A percentile compares a stretch with the other conserved stretches of the same genome.
These are phyloP conservation scores for Yasuhikotakia modesta DNA, from an alignment of 2,797 vertebrate species.

Conservation along the genomic window DNA sequence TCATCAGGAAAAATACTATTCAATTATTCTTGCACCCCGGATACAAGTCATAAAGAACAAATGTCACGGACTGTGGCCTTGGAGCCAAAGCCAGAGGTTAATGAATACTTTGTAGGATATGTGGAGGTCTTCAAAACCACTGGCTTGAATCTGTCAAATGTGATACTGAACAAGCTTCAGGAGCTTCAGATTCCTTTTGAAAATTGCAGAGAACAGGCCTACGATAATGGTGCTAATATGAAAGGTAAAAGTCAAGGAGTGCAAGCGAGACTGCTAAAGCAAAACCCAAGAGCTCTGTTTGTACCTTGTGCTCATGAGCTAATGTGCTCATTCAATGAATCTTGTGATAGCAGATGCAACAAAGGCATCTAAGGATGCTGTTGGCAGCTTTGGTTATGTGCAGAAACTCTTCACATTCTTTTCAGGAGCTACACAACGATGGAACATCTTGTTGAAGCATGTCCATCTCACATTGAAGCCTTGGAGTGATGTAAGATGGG, in stretches of 20 bases:
- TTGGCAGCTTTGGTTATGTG: constrained; percentile 4
- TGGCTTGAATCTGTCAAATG: background rate
- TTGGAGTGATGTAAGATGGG: constrained; percentile 34
- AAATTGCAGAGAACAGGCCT: background rate
- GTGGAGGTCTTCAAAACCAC: background rate
- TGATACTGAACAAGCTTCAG: background rate
- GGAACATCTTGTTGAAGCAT: constrained; percentile 24
- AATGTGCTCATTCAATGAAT: too few relatives aligned
- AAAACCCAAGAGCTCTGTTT: too few relatives aligned
- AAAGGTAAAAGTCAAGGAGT: too few relatives aligned
- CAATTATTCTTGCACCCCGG: too few relatives aligned
- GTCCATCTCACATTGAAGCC: constrained; percentile 18
- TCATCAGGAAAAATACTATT: too few relatives aligned
- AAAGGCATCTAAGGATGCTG: background rate
- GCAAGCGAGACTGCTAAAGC: too few relatives aligned
- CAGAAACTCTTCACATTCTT: constrained; percentile 5
- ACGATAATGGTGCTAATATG: background rate
- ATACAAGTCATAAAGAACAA: too few relatives aligned
- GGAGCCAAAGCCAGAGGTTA: background rate
- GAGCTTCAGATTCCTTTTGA: constrained; percentile 1
- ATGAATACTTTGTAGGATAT: constrained; percentile 4
- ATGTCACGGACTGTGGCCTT: too few relatives aligned
- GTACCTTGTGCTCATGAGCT: too few relatives aligned
- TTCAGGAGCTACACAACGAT: constrained; percentile 4
- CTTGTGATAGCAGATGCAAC: background rate